These are phyloP conservation scores for Kryptolebias marmoratus DNA, from an alignment of 2,113 vertebrate genomes.

Conservation along the genomic window DNA sequence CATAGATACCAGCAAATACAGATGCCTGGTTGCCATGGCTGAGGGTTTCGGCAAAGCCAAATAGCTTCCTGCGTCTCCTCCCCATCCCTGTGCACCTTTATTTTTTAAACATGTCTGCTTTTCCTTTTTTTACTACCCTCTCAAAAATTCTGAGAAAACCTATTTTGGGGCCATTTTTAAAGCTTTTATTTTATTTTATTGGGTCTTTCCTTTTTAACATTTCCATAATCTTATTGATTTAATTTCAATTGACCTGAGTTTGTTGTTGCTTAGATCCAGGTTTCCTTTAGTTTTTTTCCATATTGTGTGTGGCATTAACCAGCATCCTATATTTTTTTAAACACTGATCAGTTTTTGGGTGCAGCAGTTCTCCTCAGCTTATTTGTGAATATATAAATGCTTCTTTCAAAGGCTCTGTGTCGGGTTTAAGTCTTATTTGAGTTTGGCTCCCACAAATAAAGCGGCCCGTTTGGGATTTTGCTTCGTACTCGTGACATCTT, in stretches of 20 bases:
- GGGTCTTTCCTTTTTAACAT: neutral
- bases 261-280: neutral
- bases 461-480: conserved; percentile 29
- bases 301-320: neutral
- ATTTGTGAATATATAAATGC: conserved; percentile 25
- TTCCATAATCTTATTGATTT: no score
- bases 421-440: conserved; percentile 39
- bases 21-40: conserved; percentile 55
- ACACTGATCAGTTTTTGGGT: neutral
- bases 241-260: neutral
- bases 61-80: conserved; percentile 51
- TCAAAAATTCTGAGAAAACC: neutral
- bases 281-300: neutral
- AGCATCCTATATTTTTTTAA: neutral
- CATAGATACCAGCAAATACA: conserved; percentile 21
- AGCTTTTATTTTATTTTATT: neutral
- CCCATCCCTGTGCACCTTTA: neutral
- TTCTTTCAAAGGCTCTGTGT: conserved; percentile 13
- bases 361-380: conserved; percentile 2
- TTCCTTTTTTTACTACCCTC: neutral
- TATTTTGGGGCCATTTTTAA: no score
- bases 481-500: neutral
- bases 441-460: conserved; percentile 40
- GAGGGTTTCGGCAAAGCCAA: conserved; percentile 27
- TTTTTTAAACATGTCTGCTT: conserved; percentile 3